Evolutionary conservation across 1,140 invertebrate genomes (phyloP), one percentile per base, ranked within the genome.

Genomic region (Lepidurus packardi): DNA sequence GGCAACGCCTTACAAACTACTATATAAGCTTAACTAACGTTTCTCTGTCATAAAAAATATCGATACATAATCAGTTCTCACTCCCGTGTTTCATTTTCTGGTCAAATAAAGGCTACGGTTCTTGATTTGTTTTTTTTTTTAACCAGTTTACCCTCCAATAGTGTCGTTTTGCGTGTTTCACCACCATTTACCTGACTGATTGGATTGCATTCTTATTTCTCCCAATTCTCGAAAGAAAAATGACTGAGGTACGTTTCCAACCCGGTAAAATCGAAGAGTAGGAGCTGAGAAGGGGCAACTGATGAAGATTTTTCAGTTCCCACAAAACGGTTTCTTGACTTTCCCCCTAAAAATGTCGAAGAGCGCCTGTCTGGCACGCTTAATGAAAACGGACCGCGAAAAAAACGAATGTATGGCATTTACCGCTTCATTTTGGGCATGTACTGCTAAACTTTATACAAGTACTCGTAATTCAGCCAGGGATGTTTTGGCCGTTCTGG

Each of bases 171-270:
- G 53, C 53, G 53, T 65, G 53, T 21, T 65, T 65, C 16, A 65
- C 53, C 53, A 21, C 13, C 53, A 21, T 65, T 65, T 65, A 65
- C 53, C 53, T 65, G 8, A 65, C 53, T 65, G 53, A 65, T 65
- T 13, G 21, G 21, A 65, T 65, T 65, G 53, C 53, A 65, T 65
- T 65, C 53, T 21, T 65, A 65, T 21, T 65, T 65, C 13, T 65
- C 53, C 6, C n/a, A 65, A 21, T 65, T 21, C 53, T 65, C 16
- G 16, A 21, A 65, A 65, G 21, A 65, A 65, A n/a, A 65, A n/a
- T n/a, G 53, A n/a, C 53, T 21, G 53, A 21, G 53, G 53, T 13
- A 4, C 34, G 34, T 34, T 34, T 34, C 34, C 34, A 34, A 34
- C 34, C 4, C 34, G 34, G 34, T 34, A 34, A 34, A 34, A 34